Evolutionary conservation across 2,888 invertebrate genomes (phyloP), one percentile per base, ranked within the genome.

Genomic region (Philopedon plagiatum): DNA sequence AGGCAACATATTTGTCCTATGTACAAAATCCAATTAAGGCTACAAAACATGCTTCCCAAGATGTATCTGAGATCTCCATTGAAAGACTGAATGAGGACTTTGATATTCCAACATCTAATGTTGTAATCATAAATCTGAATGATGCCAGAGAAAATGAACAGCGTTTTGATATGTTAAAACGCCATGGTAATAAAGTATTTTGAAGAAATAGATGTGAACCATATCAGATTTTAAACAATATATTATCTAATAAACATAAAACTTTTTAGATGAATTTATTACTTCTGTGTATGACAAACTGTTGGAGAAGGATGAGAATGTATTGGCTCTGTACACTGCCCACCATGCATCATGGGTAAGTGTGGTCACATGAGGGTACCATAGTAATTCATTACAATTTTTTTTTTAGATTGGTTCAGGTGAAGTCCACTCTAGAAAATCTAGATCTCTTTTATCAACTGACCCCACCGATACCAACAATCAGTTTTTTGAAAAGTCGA

Each of bases 11-110:
- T 81, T 84, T 91, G 61, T 89, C 92, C 7, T 87, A 88, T 18
- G 93, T 93, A 0, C 87, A 90, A 49, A 87, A 88, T 71, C 89
- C 93, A 0, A 71, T 90, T 9, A 84, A 85, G 0, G 88, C 88
- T 0, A 78, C 93, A 37, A 87, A 89, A 75, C 84, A 87, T 26
- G 78, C 90, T 5, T 85, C 86, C 5, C 80, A 78, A 39, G 78
- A 80, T 62, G 76, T 83, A 13, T 75, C 78, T 18, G 82, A 83
- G 78, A 71, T 83, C 51, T 79, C 83, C 5, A 76, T 83, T 34
- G 80, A 80, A 56, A 77, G 78, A 39, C 75, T 84, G 49, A 72
- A 78, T n/a, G 76, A 79, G 58, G 75, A 79, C 66, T 75, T 79
- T 26, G 78, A 86, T 60, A 84, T 87, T 18, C 85, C 86, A 62